These are phyloP conservation scores for Heterocephalus glaber DNA, from an alignment of 2,113 vertebrate genomes.

Conservation along the genomic window DNA sequence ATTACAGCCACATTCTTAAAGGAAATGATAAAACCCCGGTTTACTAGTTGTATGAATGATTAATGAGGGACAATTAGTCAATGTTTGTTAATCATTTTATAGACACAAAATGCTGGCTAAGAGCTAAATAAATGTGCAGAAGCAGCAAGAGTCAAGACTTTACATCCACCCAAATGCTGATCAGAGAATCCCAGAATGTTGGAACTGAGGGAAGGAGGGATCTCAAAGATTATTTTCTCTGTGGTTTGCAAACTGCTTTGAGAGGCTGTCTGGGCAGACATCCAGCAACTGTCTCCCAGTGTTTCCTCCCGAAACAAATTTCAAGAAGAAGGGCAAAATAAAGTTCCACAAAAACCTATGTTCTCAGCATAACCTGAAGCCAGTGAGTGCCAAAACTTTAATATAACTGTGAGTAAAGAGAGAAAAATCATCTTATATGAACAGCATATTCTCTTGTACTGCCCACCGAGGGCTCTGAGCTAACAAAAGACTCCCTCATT, in stretches of 20 bases:
- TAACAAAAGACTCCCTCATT: neutral
- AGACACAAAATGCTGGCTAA: conserved; percentile 69
- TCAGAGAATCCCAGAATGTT: neutral
- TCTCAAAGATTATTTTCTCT: neutral
- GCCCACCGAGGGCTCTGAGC: neutral
- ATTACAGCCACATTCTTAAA: conserved; percentile 46
- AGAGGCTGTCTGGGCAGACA: neutral
- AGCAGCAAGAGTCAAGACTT: conserved; percentile 34
- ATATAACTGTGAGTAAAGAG: neutral
- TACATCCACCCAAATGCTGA: conserved; percentile 9
- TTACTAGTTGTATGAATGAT: conserved; percentile 71
- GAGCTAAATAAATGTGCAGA: conserved; percentile 53
- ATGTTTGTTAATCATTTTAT: conserved; percentile 68
- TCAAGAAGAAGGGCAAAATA: neutral
- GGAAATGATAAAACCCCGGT: conserved; percentile 40
- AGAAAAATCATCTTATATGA: neutral
- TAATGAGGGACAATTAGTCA: conserved; percentile 73
- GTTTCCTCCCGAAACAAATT: conserved; percentile 28
- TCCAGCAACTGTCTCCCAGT: neutral
- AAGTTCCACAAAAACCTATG: neutral
- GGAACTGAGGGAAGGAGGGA: neutral
- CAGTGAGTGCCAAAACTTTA: neutral
- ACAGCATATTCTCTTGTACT: fast-evolving
- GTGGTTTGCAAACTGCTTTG: neutral
- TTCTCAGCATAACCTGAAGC: neutral